These are phyloP conservation scores for Avahi laniger DNA, from an alignment of 2,797 vertebrate genomes.

Conservation along the genomic window DNA sequence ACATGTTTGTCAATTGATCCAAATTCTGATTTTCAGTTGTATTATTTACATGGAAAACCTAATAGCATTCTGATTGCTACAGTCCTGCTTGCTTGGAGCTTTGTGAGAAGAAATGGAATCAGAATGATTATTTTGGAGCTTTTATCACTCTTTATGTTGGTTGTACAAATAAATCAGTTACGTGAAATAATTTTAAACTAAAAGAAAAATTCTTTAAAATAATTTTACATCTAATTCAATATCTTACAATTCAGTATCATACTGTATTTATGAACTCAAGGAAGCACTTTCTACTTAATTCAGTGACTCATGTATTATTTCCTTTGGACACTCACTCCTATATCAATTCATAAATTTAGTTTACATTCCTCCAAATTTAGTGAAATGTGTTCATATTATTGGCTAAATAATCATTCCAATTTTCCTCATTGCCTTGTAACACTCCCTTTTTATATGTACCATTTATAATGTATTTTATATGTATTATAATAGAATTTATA, in stretches of 20 bases:
- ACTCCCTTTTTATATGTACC: neutral
- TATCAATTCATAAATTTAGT: neutral
- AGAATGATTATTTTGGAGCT: neutral
- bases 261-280: neutral
- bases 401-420: neutral
- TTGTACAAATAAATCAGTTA: neutral
- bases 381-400: neutral
- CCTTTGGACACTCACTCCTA: neutral
- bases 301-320: neutral
- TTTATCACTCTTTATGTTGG: neutral
- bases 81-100: neutral
- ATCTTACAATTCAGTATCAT: neutral
- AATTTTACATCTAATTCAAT: neutral
- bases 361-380: neutral
- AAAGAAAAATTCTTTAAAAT: neutral
- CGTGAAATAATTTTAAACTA: neutral
- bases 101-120: neutral
- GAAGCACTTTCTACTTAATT: neutral
- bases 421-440: neutral
- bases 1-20: neutral
- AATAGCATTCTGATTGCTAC: neutral
- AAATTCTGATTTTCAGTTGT: neutral
- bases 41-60: neutral
- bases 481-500: neutral
- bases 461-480: neutral